Evolutionary conservation across 2,888 invertebrate genomes (phyloP), one percentile per base, ranked within the genome.

Genomic region (Callyntrura sp.): DNA sequence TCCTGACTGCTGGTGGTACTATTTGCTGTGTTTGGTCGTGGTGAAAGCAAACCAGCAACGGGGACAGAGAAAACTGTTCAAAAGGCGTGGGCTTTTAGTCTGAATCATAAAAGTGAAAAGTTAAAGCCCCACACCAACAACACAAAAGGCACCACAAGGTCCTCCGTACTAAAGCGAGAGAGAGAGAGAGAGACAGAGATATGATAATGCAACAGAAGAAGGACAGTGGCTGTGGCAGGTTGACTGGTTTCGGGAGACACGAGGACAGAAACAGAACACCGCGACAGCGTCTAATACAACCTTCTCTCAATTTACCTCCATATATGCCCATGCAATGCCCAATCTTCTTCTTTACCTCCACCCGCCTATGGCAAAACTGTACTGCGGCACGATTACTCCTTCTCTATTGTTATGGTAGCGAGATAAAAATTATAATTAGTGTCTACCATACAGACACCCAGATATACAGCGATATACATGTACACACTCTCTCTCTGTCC

Each of bases 181-280:
- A 35, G n/a, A n/a, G n/a, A n/a, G n/a, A n/a, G n/a, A n/a, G n/a
- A n/a, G n/a, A n/a, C n/a, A n/a, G n/a, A n/a, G 25, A 48, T 70
- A 70, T 51, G 51, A 76, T 76, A 48, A 48, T 45, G 45, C 70
- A 43, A 45, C 45, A 73, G 70, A 73, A 73, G 25, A 51, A 76
- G 76, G 76, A 76, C 76, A 51, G 76, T 76, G 51, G 51, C 1
- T 76, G 23, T 76, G 76, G 51, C 76, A 76, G 76, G 76, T 73
- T 73, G 70, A 43, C 43, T 70, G 70, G 43, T 73, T 3, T 73
- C 3, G 6, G 11, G 70, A 73, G 70, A 73, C 70, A 73, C 35
- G 28, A 35, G 68, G 68, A 68, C 68, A 68, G 35, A 68, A 68
- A 12, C 68, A 43, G 68, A 68, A 43, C 68, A 68, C 68, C n/a